Conservation (phyloP, 2,113 vertebrate species). For the Thermophis baileyi region DNA sequence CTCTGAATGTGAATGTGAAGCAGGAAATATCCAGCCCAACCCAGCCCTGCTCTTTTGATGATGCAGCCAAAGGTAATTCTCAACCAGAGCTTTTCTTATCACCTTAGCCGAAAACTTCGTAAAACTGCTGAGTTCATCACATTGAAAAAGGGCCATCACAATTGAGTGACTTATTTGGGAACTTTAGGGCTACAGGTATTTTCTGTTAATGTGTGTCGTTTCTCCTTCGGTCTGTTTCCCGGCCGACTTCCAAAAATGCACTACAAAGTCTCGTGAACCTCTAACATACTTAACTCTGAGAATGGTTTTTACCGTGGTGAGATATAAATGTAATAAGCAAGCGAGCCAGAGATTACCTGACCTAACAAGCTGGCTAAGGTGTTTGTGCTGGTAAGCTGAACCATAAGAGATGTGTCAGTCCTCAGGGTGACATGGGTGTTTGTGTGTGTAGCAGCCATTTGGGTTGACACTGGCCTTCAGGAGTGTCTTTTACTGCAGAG, state of each 20-base stretch:
- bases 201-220: neutral
- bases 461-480: neutral
- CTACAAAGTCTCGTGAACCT: neutral
- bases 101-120: neutral
- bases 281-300: neutral
- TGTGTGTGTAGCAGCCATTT: neutral
- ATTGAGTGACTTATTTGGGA: neutral
- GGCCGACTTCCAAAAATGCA: too few species aligned
- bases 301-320: neutral
- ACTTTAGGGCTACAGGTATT: neutral
- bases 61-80: constrained; percentile 89
- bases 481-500: neutral
- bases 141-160: neutral
- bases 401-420: neutral
- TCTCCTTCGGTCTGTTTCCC: neutral
- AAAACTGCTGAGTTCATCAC: neutral
- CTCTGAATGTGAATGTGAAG: constrained; percentile 87
- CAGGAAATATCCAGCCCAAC: constrained; percentile 87
- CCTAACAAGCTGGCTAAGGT: neutral
- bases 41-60: constrained; percentile 91
- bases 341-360: neutral
- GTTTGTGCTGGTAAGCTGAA: neutral
- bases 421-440: neutral
- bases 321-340: neutral
- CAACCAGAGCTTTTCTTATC: constrained; percentile 45